Evolutionary conservation across 2,888 invertebrate species (phyloP).

Genomic region (Xanthorhoe spadicearia): DNA sequence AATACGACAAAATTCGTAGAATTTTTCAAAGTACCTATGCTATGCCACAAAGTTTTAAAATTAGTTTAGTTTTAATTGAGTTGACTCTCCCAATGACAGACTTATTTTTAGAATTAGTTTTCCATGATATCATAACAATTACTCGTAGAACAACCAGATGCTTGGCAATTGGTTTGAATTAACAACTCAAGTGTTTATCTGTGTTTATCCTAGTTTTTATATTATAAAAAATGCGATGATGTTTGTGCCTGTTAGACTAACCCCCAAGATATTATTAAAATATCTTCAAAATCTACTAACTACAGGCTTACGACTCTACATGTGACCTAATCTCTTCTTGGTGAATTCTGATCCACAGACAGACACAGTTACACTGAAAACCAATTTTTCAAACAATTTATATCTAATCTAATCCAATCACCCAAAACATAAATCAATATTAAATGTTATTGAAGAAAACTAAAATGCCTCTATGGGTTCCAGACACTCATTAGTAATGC

Average conservation of each 20-base stretch:
- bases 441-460: not conserved
- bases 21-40: no score
- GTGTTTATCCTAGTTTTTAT: no score
- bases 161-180: conserved; percentile 31
- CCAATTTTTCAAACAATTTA: not conserved
- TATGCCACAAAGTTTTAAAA: no score
- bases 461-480: not conserved
- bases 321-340: not conserved
- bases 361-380: no score
- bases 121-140: conserved; percentile 32
- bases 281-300: no score
- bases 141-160: conserved; percentile 21
- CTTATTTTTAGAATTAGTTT: not conserved
- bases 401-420: not conserved
- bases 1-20: no score
- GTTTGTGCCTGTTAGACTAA: no score
- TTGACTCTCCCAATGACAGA: not conserved
- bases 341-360: not conserved
- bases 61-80: no score
- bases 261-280: no score
- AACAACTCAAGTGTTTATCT: conserved; percentile 1
- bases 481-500: not conserved
- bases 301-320: no score
- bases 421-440: not conserved
- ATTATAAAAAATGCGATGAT: no score